These are phyloP conservation scores for Nebria ingens DNA, from an alignment of 1,140 invertebrate genomes.

Conservation along the genomic window DNA sequence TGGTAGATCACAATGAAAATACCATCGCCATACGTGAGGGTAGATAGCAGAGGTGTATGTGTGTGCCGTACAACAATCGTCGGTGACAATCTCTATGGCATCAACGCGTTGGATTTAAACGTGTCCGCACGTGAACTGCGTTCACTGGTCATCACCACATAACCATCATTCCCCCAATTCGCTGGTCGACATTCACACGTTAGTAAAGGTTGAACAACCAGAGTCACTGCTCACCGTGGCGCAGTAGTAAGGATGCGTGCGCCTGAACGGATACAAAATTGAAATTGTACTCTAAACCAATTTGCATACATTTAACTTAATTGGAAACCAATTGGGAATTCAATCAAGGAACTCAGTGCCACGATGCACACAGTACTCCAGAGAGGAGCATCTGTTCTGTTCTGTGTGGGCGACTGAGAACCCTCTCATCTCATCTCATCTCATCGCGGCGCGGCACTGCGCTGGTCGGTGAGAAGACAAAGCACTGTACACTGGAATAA, in stretches of 20 bases:
- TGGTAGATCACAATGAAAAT: neutral
- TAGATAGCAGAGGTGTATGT: neutral
- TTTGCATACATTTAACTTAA: constrained; percentile 22
- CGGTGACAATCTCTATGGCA: no score
- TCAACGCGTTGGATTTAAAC: neutral
- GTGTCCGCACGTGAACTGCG: neutral
- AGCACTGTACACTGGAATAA: neutral
- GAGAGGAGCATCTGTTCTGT: neutral
- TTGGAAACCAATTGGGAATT: constrained; percentile 20
- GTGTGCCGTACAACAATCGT: no score
- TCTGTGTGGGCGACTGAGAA: neutral
- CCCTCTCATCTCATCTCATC: no score
- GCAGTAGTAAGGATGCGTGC: no score
- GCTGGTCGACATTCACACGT: neutral
- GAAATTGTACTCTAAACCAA: constrained; percentile 21
- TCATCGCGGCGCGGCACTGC: no score
- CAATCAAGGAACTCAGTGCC: neutral
- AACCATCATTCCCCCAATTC: neutral
- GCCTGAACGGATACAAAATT: constrained; percentile 19
- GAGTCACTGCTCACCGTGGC: no score
- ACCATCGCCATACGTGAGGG: neutral
- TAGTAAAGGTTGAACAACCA: no score
- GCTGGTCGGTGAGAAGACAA: neutral
- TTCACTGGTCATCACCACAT: neutral
- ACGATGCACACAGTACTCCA: neutral